Evolutionary conservation across 1,140 invertebrate genomes (phyloP).

Genomic region (Dreissena rostriformis): DNA sequence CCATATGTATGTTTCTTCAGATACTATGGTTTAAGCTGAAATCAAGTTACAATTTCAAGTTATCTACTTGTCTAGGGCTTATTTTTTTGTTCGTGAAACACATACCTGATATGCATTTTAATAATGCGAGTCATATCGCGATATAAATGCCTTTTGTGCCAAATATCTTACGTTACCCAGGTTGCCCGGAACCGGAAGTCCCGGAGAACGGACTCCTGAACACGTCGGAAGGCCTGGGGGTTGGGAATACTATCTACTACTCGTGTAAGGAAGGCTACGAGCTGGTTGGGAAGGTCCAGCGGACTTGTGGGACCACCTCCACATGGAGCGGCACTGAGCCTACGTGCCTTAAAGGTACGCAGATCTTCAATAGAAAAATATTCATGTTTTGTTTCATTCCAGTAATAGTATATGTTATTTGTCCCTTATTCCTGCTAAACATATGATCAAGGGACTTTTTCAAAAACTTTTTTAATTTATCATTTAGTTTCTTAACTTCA

Average conservation of each 20-base stretch:
- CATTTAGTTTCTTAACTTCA: not conserved
- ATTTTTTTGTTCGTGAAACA: not conserved
- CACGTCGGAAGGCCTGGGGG: not conserved
- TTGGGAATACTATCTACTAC: slow-evolving; percentile 31
- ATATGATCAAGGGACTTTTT: not conserved
- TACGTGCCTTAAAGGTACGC: not conserved
- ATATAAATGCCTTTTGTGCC: too few species aligned
- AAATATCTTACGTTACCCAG: not conserved
- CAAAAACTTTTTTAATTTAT: not conserved
- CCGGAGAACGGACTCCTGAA: slow-evolving; percentile 12
- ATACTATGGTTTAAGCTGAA: too few species aligned
- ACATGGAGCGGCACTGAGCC: slow-evolving; percentile 29
- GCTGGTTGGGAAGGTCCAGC: slow-evolving; percentile 20
- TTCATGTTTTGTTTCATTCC: too few species aligned
- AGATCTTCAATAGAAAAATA: too few species aligned
- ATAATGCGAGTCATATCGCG: too few species aligned
- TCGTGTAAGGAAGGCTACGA: slow-evolving; percentile 27
- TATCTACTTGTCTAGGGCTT: not conserved
- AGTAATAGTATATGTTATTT: too few species aligned
- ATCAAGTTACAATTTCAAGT: too few species aligned
- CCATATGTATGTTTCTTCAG: too few species aligned
- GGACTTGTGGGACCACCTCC: slow-evolving; percentile 18
- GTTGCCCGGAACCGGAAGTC: slow-evolving; percentile 23
- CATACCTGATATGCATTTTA: not conserved
- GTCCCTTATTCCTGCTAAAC: not conserved